Percentiles rank a stretch among this genome's conserved stretches.
phyloP scores from a whole-genome alignment of 2,113 vertebrate genomes.

The Mobula hypostoma region DNA sequence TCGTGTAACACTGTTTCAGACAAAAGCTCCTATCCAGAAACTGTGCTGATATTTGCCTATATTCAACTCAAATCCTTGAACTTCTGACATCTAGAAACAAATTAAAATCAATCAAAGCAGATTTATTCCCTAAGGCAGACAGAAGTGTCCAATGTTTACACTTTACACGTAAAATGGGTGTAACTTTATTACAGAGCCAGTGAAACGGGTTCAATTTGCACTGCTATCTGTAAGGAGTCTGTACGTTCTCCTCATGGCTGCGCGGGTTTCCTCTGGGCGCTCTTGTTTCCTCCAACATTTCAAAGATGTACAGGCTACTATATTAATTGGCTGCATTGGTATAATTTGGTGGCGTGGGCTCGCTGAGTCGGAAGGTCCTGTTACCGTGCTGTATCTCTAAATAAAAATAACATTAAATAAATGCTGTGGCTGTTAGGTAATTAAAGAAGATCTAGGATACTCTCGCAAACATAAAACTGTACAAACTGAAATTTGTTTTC shows the following conservation, averaged over 20 bases:
- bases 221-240: no score
- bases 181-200: no score
- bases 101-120: neutral
- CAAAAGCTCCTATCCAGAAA: neutral
- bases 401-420: neutral
- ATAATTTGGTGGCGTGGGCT: no score
- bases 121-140: neutral
- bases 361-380: no score
- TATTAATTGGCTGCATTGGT: no score
- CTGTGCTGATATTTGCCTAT: neutral
- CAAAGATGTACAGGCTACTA: no score
- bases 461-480: neutral
- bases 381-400: no score
- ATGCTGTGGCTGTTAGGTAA: neutral
- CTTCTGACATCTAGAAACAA: neutral
- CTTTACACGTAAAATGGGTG: no score
- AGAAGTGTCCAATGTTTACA: neutral
- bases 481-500: conserved; percentile 19
- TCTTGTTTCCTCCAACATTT: no score
- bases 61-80: neutral
- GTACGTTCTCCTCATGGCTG: no score
- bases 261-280: no score
- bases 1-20: neutral
- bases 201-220: no score
- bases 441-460: neutral